Conservation (phyloP, 2,113 vertebrate genomes). For the Xyliphius kryptos region DNA sequence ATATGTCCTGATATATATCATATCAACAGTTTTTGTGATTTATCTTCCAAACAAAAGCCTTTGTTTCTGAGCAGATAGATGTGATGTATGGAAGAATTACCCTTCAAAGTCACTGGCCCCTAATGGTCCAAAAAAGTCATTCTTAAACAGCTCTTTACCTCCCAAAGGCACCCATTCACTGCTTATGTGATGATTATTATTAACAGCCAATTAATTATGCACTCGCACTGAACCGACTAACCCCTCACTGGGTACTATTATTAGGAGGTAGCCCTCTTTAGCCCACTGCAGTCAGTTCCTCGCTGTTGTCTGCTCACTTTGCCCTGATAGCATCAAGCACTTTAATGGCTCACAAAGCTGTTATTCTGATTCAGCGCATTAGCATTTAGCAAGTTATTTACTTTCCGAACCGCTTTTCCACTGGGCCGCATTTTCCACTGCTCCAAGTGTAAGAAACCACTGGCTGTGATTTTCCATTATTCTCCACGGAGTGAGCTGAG, state of each 20-base stretch:
- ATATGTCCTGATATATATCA: no score
- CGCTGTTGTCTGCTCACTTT: constrained; percentile 61
- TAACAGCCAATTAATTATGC: constrained; percentile 56
- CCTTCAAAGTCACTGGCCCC: no score
- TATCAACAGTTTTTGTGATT: no score
- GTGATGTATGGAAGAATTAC: no score
- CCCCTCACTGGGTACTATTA: constrained; percentile 45
- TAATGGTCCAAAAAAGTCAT: constrained; percentile 35
- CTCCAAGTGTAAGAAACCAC: no score
- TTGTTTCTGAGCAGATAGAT: no score
- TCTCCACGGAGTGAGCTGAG: constrained; percentile 50
- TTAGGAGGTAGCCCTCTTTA: constrained; percentile 45
- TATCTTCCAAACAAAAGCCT: no score
- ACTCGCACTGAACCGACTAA: constrained; percentile 54
- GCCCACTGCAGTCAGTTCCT: constrained; percentile 41
- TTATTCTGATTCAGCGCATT: constrained; percentile 56
- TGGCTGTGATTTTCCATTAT: constrained; percentile 69
- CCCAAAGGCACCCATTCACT: constrained; percentile 27
- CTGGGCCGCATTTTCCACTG: constrained; percentile 70
- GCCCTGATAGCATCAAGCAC: constrained; percentile 68
- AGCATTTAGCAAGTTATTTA: constrained; percentile 71
- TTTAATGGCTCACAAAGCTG: constrained; percentile 64
- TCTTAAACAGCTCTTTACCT: constrained; percentile 30
- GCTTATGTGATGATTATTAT: constrained; percentile 53
- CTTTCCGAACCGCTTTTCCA: constrained; percentile 73